Evolutionary conservation across 2,888 invertebrate genomes (phyloP).

Genomic region (Mythimna impura): DNA sequence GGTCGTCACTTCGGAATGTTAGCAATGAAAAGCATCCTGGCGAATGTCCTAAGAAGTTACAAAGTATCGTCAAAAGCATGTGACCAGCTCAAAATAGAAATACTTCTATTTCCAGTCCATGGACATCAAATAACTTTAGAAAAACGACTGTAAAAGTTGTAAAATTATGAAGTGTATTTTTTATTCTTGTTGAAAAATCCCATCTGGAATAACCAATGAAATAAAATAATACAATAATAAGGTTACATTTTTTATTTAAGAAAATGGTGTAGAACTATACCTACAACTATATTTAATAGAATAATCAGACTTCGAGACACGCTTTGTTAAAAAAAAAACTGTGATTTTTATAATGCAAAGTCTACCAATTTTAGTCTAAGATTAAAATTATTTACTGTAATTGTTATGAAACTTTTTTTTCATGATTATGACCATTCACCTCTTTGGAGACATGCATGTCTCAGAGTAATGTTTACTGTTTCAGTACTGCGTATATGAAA

Average conservation of each 20-base stretch:
- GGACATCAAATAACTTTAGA: slow-evolving; percentile 79
- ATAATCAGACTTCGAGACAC: no score
- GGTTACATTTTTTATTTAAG: background rate
- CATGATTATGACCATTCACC: no score
- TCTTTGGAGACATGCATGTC: no score
- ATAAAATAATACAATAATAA: background rate
- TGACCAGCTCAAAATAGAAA: slow-evolving; percentile 80
- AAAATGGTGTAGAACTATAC: background rate
- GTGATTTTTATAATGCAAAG: no score
- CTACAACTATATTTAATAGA: no score
- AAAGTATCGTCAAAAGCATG: slow-evolving; percentile 72
- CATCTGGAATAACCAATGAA: background rate
- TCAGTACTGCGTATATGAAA: no score
- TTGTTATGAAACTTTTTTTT: no score
- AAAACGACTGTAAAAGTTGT: slow-evolving; percentile 63
- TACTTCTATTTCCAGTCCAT: slow-evolving; percentile 79
- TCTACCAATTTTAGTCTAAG: no score
- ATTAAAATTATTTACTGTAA: no score
- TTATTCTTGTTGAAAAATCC: background rate
- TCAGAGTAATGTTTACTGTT: no score
- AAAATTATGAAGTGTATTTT: slow-evolving; percentile 3
- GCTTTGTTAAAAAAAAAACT: no score
- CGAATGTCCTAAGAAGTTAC: slow-evolving; percentile 76
- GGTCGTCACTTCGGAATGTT: slow-evolving; percentile 84
- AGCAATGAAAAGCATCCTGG: slow-evolving; percentile 81